Evolutionary conservation across 2,797 vertebrate species (phyloP), one percentile per base, ranked within the genome.

Genomic region (Pangasius larnaudii): DNA sequence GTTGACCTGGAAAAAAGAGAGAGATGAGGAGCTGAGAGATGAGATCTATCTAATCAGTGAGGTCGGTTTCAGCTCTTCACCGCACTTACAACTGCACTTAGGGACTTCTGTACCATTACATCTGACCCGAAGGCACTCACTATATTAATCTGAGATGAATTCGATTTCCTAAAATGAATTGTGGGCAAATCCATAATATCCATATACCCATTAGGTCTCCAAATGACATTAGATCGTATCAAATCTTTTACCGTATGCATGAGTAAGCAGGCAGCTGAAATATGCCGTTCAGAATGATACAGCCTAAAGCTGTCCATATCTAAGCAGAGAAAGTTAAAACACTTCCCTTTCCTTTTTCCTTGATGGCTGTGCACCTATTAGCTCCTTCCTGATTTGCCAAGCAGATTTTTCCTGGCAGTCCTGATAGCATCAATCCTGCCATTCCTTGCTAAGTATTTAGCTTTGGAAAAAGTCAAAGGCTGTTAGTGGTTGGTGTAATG

Each of bases 391-490:
- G 30, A 92, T 79, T 89, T 74, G 69, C 75, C 79, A 69, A 90
- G 85, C 90, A 89, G 59, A 67, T 89, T 93, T 84, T 92, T 90
- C 89, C 87, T 93, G 91, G 91, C 91, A 88, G 87, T 18, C 39
- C 85, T 59, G 86, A 87, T 87, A 67, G 85, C 77, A 84, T 90
- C 83, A 83, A 61, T 87, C 80, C 87, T 86, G 86, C 91, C 90
- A 90, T 82, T 93, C 90, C 83, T 86, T 91, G 90, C 88, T 72
- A 87, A 90, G 84, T 93, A 91, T 93, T 94, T 92, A 93, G 92
- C 91, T 93, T 91, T 85, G 71, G 89, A 90, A 92, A 91, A 91
- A 92, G 92, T 94, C 90, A 86, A 91, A 93, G 93, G 93, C 90
- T 83, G 30, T 94, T 93, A 92, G 92, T 81, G 94, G 92, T 93